Conservation (phyloP, 2,888 invertebrate species). For the Pyrgus malvae region DNA sequence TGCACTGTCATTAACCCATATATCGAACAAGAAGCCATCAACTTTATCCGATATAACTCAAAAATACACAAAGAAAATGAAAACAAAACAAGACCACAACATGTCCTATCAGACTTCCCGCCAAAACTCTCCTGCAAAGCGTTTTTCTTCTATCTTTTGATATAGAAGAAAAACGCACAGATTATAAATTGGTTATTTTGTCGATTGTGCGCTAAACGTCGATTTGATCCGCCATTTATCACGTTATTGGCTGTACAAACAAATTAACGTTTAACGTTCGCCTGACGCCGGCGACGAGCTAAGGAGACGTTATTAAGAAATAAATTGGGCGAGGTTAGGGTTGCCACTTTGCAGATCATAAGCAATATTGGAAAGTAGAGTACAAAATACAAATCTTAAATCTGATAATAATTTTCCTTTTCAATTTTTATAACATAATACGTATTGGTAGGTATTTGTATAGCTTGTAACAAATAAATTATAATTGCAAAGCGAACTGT, state of each 20-base stretch:
- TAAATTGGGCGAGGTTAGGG: conserved; percentile 69
- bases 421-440: too few species aligned
- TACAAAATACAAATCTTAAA: neutral
- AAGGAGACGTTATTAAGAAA: conserved; percentile 70
- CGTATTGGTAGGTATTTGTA: too few species aligned
- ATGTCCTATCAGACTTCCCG: too few species aligned
- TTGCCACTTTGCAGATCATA: conserved; percentile 37
- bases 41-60: too few species aligned
- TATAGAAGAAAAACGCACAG: conserved; percentile 5
- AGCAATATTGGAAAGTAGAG: neutral
- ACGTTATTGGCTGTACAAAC: conserved; percentile 62
- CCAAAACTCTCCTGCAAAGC: neutral
- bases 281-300: conserved; percentile 38
- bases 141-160: neutral
- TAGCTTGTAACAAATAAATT: too few species aligned
- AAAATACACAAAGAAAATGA: too few species aligned
- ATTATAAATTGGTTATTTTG: conserved; percentile 19
- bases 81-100: too few species aligned
- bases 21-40: too few species aligned
- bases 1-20: too few species aligned
- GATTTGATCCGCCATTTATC: conserved; percentile 37
- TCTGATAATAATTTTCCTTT: too few species aligned
- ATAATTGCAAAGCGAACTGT: too few species aligned
- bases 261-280: conserved; percentile 54
- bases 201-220: conserved; percentile 22